Evolutionary conservation across 2,113 vertebrate species (phyloP).

Genomic region (Pica pica): DNA sequence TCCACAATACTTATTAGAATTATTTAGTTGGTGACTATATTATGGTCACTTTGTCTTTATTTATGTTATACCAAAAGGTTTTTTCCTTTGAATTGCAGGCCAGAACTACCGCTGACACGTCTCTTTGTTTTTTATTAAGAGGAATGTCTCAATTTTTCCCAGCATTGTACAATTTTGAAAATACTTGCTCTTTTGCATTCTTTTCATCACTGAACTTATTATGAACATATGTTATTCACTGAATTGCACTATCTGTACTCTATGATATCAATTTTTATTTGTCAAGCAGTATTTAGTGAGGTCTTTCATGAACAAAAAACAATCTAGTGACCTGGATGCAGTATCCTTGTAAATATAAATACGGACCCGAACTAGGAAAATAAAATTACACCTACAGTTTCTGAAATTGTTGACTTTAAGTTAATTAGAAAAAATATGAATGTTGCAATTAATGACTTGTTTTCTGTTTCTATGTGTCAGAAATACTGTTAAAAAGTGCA

Average conservation of each 20-base stretch:
- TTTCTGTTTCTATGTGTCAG: background rate
- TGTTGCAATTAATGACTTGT: background rate
- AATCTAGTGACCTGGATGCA: background rate
- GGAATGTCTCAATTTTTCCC: background rate
- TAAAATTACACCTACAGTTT: background rate
- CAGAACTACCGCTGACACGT: background rate
- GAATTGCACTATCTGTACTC: background rate
- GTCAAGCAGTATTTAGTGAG: background rate
- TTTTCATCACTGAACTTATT: background rate
- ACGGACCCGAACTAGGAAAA: background rate
- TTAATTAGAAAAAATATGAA: background rate
- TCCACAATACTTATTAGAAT: background rate
- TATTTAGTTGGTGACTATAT: background rate
- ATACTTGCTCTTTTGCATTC: background rate
- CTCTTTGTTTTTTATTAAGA: background rate
- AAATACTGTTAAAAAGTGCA: background rate
- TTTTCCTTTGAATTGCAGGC: background rate
- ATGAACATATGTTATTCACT: background rate
- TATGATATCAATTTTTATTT: background rate
- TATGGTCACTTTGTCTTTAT: background rate
- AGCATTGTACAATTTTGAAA: background rate
- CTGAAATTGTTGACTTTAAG: background rate
- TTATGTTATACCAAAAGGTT: background rate
- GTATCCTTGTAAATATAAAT: background rate
- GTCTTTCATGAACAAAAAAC: background rate